phyloP scores from a whole-genome alignment of 2,113 vertebrate species.

The Epinephelus cyanopodus region DNA sequence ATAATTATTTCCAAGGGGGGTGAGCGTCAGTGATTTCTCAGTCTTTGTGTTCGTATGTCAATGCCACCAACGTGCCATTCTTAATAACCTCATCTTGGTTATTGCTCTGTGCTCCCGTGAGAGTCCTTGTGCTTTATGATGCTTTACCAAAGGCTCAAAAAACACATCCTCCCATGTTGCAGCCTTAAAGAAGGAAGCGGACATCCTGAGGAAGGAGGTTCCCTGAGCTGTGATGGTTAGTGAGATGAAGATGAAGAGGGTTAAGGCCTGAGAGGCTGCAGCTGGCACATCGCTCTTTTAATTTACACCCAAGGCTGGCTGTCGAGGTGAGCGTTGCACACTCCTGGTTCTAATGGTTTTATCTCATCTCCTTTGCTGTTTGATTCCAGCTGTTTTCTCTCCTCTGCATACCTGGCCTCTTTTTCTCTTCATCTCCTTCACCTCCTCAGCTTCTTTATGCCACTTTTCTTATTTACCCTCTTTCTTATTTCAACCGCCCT shows the following conservation, averaged over 20 bases:
- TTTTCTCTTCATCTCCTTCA: neutral
- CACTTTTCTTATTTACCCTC: neutral
- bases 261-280: conserved; percentile 47
- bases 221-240: conserved; percentile 38
- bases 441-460: neutral
- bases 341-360: neutral
- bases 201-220: conserved; percentile 12
- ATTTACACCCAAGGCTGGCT: conserved; percentile 78
- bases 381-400: neutral
- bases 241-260: conserved; percentile 45
- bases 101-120: neutral
- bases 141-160: conserved; percentile 26
- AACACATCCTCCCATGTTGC: neutral
- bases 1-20: neutral
- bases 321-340: conserved; percentile 49
- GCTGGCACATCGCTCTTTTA: conserved; percentile 69
- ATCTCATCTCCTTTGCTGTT: neutral
- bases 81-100: conserved; percentile 7
- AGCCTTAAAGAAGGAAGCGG: neutral
- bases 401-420: neutral
- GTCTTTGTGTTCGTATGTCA: neutral
- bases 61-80: conserved; percentile 1
- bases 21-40: neutral
- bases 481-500: conserved; percentile 2
- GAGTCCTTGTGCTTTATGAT: neutral